phyloP scores from a whole-genome alignment of 2,797 vertebrate genomes.

The Diceros bicornis region DNA sequence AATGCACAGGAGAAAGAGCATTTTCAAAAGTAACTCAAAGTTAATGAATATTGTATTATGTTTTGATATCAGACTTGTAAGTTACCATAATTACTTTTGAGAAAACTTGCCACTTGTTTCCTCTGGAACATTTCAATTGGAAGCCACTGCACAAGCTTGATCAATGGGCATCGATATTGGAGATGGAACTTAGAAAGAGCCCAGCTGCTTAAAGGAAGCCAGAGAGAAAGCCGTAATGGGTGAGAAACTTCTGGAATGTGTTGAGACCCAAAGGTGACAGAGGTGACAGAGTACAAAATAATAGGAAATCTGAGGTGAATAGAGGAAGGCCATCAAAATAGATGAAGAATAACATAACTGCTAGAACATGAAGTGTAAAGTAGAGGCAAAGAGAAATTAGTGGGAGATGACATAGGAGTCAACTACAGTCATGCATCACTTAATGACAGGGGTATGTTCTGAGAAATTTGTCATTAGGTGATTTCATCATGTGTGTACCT shows the following conservation, averaged over 20 bases:
- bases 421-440: neutral
- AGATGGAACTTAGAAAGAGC: neutral
- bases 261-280: neutral
- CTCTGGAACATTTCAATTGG: neutral
- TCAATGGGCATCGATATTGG: too few relatives aligned
- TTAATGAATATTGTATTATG: neutral
- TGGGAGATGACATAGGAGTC: neutral
- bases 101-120: neutral
- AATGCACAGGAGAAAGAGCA: neutral
- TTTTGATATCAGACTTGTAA: neutral
- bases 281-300: neutral
- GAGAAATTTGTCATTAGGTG: too few relatives aligned
- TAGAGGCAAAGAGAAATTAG: neutral
- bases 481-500: too few relatives aligned
- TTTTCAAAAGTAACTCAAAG: neutral
- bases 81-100: neutral
- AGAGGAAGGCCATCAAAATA: neutral
- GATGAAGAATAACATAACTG: neutral
- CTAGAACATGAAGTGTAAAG: neutral
- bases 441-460: too few relatives aligned
- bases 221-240: neutral
- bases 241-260: neutral
- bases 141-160: neutral
- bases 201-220: neutral
- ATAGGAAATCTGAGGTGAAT: neutral